Evolutionary conservation across 1,140 invertebrate species (phyloP), one percentile per base, ranked within the genome.

Genomic region (Centruroides sculpturatus): DNA sequence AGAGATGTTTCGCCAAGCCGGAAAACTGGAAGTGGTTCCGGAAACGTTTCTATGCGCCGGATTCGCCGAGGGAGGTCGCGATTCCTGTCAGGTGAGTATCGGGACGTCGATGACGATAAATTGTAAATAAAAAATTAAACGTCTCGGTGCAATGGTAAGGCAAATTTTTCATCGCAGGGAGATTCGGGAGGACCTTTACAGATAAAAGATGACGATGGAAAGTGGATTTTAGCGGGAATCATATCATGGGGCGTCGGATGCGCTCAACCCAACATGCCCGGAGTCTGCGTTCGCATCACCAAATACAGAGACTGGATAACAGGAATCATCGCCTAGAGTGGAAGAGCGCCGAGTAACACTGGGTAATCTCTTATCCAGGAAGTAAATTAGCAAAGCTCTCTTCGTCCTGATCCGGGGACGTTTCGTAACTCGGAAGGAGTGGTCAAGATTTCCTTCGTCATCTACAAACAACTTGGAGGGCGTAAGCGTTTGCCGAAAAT

Each of bases 211-310:
- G 84, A 84, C 67, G 87, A 94, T 68, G 87, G 87, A 5, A 81
- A 84, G 52, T 98, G 89, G 75, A 92, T 94, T 76, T 76, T 97
- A 46, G 90, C 89, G 3, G 92, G 93, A 3, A 92, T 97, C 66
- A 95, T 96, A 66, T 92, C 87, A 60, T 98, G 93, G 92, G 93
- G 92, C 5, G 94, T 93, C 69, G 89, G 89, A 11, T 97, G 92
- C 73, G 92, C 89, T 0, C 86, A 92, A 71, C 87, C 89, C 0
- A 93, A 92, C 71, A 77, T 94, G 56, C 92, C 92, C 0, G 91
- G 91, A 0, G 91, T 95, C 50, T 94, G 90, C 71, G 94, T 90
- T 5, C 80, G 91, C 68, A 94, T 95, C 73, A 92, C 89, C 5
- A 93, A 92, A 75, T 95, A 93, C 70, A 87, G 89, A 13, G 86